These are phyloP conservation scores for Andrena flavipes DNA, from an alignment of 2,888 invertebrate species.

Conservation along the genomic window DNA sequence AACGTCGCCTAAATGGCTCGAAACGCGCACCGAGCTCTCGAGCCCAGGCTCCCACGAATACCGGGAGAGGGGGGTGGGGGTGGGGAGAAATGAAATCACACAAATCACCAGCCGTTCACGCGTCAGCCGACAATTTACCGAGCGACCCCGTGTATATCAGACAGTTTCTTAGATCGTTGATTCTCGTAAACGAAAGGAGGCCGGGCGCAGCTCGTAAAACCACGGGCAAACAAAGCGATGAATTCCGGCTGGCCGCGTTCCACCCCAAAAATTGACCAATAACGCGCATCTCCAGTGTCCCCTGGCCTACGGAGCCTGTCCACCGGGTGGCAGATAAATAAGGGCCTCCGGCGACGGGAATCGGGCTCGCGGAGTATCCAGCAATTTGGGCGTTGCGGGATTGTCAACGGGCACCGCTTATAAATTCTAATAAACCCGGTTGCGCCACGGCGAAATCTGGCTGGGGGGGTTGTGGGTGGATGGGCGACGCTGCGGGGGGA, in stretches of 20 bases:
- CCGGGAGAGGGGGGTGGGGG: not conserved
- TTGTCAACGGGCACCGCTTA: constrained; percentile 81
- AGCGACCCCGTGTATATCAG: not conserved
- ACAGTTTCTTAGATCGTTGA: constrained; percentile 58
- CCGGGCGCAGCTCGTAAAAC: constrained; percentile 63
- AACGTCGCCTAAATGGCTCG: too few species aligned
- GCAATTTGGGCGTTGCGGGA: constrained; percentile 82
- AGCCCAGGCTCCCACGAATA: not conserved
- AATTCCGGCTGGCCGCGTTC: constrained; percentile 82
- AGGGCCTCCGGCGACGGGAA: constrained; percentile 66
- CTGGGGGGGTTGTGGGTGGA: constrained; percentile 38
- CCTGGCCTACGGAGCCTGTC: constrained; percentile 33
- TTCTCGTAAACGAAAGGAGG: constrained; percentile 59
- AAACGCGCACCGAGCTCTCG: too few species aligned
- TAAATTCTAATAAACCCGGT: constrained; percentile 83
- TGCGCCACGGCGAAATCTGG: constrained; percentile 62
- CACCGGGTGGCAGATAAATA: constrained; percentile 80
- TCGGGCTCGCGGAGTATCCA: constrained; percentile 68
- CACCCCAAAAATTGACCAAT: constrained; percentile 83
- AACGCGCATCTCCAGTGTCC: constrained; percentile 75
- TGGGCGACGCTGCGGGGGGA: constrained; percentile 32
- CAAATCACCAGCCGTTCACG: constrained; percentile 35
- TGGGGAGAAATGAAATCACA: not conserved
- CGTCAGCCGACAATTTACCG: constrained; percentile 33
- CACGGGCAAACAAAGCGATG: constrained; percentile 82